Conservation (phyloP, 1,140 invertebrate species). For the Sinonovacula constricta region DNA sequence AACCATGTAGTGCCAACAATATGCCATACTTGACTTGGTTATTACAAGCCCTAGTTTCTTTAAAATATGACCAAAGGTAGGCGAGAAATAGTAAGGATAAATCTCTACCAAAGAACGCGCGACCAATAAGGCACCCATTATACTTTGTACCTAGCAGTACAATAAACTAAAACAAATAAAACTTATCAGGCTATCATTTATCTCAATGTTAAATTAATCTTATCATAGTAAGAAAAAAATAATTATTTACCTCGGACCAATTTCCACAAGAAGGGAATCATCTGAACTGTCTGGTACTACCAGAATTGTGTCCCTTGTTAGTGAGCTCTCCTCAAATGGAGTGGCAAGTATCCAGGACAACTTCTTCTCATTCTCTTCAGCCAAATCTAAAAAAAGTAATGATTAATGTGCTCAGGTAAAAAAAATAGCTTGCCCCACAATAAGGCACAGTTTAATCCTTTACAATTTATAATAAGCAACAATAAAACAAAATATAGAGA, state of each 20-base stretch:
- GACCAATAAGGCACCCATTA: neutral
- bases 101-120: neutral
- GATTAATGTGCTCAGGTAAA: too few relatives aligned
- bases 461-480: too few relatives aligned
- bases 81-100: neutral
- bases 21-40: too few relatives aligned
- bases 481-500: too few relatives aligned
- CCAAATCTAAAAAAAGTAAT: slow-evolving; percentile 17
- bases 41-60: too few relatives aligned
- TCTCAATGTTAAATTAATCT: neutral
- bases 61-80: neutral
- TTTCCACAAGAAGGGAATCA: slow-evolving; percentile 74
- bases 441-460: too few relatives aligned
- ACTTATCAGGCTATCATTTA: neutral
- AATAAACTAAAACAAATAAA: slow-evolving; percentile 31
- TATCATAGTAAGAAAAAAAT: too few relatives aligned
- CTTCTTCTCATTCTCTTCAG: slow-evolving; percentile 57
- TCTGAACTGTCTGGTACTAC: neutral
- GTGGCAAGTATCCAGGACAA: slow-evolving; percentile 71
- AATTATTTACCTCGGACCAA: slow-evolving; percentile 80
- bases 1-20: too few relatives aligned
- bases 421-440: too few relatives aligned
- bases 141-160: neutral
- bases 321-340: slow-evolving; percentile 66
- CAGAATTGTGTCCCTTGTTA: slow-evolving; percentile 53